Percentiles rank a stretch among this genome's conserved stretches.
These are phyloP conservation scores for Sesia bembeciformis DNA, from an alignment of 2,888 invertebrate species.

Conservation along the genomic window DNA sequence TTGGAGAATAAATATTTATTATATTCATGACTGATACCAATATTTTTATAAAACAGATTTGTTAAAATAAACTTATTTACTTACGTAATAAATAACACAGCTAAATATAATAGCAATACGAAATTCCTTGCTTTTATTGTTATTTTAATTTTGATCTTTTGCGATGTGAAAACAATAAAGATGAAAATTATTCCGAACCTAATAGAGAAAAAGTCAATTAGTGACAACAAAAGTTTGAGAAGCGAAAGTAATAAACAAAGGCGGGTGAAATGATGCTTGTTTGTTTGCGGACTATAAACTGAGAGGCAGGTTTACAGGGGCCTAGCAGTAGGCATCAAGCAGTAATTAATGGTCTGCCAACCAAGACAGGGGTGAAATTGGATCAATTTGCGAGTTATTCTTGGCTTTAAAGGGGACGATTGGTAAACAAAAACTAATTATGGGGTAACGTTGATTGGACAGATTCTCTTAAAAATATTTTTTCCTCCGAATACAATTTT, in stretches of 20 bases:
- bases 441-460: conserved; percentile 40
- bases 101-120: no score
- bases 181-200: no score
- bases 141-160: no score
- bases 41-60: no score
- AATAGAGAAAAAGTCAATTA: conserved; percentile 36
- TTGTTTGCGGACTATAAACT: conserved; percentile 67
- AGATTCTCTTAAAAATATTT: conserved; percentile 12
- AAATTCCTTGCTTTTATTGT: no score
- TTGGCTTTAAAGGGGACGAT: conserved; percentile 36
- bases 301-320: conserved; percentile 40
- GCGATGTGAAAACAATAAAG: no score
- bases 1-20: neutral
- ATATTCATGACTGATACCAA: no score
- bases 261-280: conserved; percentile 54
- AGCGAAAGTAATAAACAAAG: conserved; percentile 10
- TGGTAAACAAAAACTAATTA: conserved; percentile 26
- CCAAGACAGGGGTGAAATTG: conserved; percentile 57
- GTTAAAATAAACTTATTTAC: no score
- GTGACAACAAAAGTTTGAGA: conserved; percentile 30
- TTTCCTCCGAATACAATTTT: neutral
- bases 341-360: conserved; percentile 64
- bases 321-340: conserved; percentile 37
- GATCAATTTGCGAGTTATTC: conserved; percentile 64
- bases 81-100: no score